A percentile compares a stretch with the other conserved stretches of the same genome.
Conservation (phyloP, 2,797 vertebrate genomes). For the Coregonus sp. region DNA sequence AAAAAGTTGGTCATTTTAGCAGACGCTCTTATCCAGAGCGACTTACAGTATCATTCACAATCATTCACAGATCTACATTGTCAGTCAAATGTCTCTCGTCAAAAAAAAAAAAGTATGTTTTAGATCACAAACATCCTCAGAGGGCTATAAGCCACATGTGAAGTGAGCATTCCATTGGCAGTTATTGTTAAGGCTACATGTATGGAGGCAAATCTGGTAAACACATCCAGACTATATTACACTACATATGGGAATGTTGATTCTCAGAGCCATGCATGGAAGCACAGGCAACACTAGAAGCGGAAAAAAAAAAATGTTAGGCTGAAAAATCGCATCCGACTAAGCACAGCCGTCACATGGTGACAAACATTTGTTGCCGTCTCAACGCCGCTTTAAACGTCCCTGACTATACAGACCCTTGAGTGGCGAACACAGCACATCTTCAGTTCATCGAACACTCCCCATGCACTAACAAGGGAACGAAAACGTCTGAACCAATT, state of each 20-base stretch:
- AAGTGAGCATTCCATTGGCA: too few relatives aligned
- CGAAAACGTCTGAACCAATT: not conserved
- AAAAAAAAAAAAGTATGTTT: not conserved
- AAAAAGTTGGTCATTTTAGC: too few relatives aligned
- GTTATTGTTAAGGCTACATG: too few relatives aligned
- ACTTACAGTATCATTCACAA: not conserved
- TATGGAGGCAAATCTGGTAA: not conserved
- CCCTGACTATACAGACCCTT: not conserved
- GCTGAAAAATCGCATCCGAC: not conserved
- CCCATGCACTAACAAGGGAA: not conserved
- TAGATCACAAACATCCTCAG: too few relatives aligned
- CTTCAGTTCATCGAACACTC: conserved; percentile 7
- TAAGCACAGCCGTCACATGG: not conserved
- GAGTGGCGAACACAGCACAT: not conserved
- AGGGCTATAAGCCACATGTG: too few relatives aligned
- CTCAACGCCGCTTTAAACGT: not conserved
- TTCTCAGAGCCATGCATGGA: not conserved
- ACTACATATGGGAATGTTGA: not conserved
- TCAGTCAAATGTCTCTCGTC: not conserved
- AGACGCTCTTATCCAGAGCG: too few relatives aligned
- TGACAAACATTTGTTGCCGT: not conserved
- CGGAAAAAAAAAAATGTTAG: too few relatives aligned
- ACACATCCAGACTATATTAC: not conserved
- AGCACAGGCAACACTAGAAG: not conserved
- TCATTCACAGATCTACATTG: not conserved